These are phyloP conservation scores for Ceyx margarethae DNA, from an alignment of 2,113 vertebrate species.

Conservation along the genomic window DNA sequence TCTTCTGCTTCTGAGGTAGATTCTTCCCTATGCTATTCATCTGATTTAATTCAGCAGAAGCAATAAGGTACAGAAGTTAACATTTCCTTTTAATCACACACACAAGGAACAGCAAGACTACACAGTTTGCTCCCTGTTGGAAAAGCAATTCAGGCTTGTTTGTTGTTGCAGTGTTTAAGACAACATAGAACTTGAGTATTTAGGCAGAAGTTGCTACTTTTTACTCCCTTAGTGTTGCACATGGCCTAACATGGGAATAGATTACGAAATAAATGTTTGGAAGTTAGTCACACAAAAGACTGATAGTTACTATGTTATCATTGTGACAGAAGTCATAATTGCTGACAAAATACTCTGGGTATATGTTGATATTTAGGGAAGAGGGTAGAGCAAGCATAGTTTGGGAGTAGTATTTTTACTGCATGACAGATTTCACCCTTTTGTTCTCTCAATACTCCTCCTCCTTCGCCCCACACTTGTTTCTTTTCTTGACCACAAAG, in stretches of 20 bases:
- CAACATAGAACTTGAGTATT: background rate
- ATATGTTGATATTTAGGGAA: background rate
- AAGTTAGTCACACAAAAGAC: background rate
- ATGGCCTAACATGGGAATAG: background rate
- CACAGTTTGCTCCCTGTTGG: background rate
- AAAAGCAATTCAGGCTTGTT: background rate
- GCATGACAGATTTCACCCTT: background rate
- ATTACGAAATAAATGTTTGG: background rate
- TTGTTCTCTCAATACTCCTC: background rate
- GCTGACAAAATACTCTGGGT: background rate
- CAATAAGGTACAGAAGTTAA: background rate
- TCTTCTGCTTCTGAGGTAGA: background rate
- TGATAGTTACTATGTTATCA: background rate
- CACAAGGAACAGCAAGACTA: background rate
- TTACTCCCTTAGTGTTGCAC: background rate
- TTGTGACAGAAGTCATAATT: background rate
- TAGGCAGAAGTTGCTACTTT: background rate
- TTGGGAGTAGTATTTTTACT: background rate
- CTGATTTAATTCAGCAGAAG: background rate
- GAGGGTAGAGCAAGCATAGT: background rate
- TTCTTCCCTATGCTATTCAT: background rate
- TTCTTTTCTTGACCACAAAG: background rate
- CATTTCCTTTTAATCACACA: background rate
- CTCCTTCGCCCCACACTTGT: background rate
- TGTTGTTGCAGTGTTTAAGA: background rate